Percentiles rank a stretch among this genome's conserved stretches.
phyloP scores from a whole-genome alignment of 2,797 vertebrate species.

The Phoebastria nigripes region DNA sequence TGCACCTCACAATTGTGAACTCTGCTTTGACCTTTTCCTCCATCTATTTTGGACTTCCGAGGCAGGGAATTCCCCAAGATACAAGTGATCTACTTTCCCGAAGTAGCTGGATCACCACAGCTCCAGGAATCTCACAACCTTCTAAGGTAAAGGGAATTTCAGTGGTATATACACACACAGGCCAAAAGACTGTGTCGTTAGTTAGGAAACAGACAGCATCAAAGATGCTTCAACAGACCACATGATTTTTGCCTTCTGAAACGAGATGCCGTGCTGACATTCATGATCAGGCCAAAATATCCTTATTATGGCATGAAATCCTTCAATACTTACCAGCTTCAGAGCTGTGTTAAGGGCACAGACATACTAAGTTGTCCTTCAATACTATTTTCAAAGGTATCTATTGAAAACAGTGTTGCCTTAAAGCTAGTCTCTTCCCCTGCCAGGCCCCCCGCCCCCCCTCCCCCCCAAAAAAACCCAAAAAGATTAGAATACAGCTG shows the following conservation, averaged over 20 bases:
- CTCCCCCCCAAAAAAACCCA: not conserved
- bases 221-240: not conserved
- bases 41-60: not conserved
- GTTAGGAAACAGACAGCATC: not conserved
- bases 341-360: not conserved
- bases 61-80: not conserved
- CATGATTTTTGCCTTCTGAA: not conserved
- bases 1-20: not conserved
- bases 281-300: not conserved
- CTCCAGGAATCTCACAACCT: not conserved
- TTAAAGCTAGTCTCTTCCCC: not conserved
- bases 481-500: conserved; percentile 25
- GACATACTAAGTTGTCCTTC: not conserved
- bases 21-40: not conserved
- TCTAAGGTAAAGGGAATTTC: not conserved
- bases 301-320: not conserved
- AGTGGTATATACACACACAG: not conserved
- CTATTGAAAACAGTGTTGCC: not conserved
- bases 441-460: not conserved
- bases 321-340: not conserved
- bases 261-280: not conserved
- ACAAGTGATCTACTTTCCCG: not conserved
- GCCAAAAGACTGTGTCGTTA: fast-evolving
- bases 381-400: not conserved
- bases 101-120: not conserved